phyloP scores from a whole-genome alignment of 2,113 vertebrate species.

The Larimichthys crocea region DNA sequence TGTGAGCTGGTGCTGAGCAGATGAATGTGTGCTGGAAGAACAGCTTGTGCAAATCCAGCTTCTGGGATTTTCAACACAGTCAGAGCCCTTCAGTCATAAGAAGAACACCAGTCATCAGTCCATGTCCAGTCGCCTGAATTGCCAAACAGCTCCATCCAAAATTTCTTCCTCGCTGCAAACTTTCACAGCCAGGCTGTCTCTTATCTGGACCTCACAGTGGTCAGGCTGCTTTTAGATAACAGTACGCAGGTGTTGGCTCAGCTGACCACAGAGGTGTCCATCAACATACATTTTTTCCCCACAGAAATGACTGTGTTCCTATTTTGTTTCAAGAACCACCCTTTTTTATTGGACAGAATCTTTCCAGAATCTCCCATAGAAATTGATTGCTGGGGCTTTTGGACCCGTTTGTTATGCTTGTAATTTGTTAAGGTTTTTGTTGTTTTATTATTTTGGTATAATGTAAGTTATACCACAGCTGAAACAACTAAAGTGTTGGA shows the following conservation, averaged over 20 bases:
- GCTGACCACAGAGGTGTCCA: neutral
- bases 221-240: conserved; percentile 69
- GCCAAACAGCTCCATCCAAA: conserved; percentile 73
- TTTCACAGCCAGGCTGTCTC: conserved; percentile 72
- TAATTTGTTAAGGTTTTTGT: neutral
- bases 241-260: neutral
- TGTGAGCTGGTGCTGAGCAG: conserved; percentile 48
- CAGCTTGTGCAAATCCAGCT: conserved; percentile 56
- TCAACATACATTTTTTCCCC: neutral
- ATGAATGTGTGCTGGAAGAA: conserved; percentile 62
- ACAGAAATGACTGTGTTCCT: neutral
- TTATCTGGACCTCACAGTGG: conserved; percentile 69
- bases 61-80: conserved; percentile 61
- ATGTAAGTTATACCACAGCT: neutral
- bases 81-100: conserved; percentile 56
- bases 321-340: neutral
- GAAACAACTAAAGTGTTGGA: neutral
- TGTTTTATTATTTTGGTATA: neutral
- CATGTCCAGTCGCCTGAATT: conserved; percentile 14
- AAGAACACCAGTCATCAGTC: conserved; percentile 35
- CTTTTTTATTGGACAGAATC: neutral
- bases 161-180: conserved; percentile 62
- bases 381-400: neutral
- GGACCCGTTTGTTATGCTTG: neutral
- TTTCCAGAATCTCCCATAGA: neutral